Evolutionary conservation across 1,140 invertebrate genomes (phyloP), one percentile per base, ranked within the genome.

Genomic region (Vollenhovia emeryi): DNA sequence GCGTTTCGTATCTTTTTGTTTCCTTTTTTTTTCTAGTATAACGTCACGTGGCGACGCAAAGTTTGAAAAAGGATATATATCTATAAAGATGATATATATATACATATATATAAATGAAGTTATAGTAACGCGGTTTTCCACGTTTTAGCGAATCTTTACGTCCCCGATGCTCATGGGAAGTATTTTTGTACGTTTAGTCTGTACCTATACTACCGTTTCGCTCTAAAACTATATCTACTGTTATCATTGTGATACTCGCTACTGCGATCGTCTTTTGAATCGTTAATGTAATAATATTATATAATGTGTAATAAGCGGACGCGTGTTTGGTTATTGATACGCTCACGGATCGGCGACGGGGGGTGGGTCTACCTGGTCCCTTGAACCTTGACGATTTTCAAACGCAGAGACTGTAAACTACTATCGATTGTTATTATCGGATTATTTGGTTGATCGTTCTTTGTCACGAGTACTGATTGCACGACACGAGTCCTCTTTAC

Each of bases 131-230:
- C 87, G 84, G 87, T 86, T 89, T 91, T 91, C 89, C 82, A 89
- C 87, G 88, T 89, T 87, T 90, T 91, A 91, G 87, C 83, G 87
- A 91, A 89, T 89, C 83, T 88, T 88, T 91, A 91, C 86, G 87
- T 92, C 84, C 88, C 87, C 82, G 83, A 86, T 91, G 86, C 90
- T 90, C 86, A 91, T 89, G 91, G 87, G 90, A 93, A 94, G 92
- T 94, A 94, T 94, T 94, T 94, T 93, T 93, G 92, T 93, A 94
- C 91, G 91, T 93, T 92, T 91, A 93, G 89, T 93, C 92, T 92
- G 87, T 93, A 94, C 86, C 84, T 91, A 90, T 89, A 87, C 90
- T 90, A 90, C 90, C 87, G 90, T 90, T 92, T 92, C 89, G 86
- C 89, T 93, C 90, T 92, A 92, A 90, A 91, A 84, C 83, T 91